Evolutionary conservation across 2,113 vertebrate genomes (phyloP).

Genomic region (Mus pahari): DNA sequence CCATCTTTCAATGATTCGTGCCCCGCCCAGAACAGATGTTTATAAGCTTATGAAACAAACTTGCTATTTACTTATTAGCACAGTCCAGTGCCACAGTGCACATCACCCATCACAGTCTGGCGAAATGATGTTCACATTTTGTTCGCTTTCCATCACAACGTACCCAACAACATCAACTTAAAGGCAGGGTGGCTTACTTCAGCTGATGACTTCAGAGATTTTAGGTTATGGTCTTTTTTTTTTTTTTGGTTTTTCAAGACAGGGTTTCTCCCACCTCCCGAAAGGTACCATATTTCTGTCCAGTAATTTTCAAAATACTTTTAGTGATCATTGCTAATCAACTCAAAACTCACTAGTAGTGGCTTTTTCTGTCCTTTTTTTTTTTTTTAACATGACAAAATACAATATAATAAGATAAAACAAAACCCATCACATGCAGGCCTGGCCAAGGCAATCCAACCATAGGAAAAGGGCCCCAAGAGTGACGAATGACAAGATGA

Average conservation of each 20-base stretch:
- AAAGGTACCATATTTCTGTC: not conserved
- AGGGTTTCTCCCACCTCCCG: not conserved
- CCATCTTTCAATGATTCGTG: conserved; percentile 8
- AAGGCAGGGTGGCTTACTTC: not conserved
- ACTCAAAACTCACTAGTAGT: conserved; percentile 19
- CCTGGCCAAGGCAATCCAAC: not conserved
- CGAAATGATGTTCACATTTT: not conserved
- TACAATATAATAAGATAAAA: not conserved
- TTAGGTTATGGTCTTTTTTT: not conserved
- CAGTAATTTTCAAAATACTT: conserved; percentile 43
- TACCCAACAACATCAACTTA: not conserved
- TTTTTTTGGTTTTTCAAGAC: no score
- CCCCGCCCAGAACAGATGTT: not conserved
- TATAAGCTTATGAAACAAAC: conserved; percentile 45
- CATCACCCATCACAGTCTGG: not conserved
- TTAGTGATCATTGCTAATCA: not conserved
- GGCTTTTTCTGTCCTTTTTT: not conserved
- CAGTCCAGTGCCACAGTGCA: not conserved
- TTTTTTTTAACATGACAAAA: not conserved
- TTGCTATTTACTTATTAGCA: not conserved
- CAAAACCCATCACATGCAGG: not conserved
- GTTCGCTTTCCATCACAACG: not conserved
- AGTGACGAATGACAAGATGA: not conserved
- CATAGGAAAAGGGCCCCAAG: not conserved
- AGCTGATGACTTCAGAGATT: not conserved